Evolutionary conservation across 2,888 invertebrate genomes (phyloP), one percentile per base, ranked within the genome.

Genomic region (Archaeoteleia sp.): DNA sequence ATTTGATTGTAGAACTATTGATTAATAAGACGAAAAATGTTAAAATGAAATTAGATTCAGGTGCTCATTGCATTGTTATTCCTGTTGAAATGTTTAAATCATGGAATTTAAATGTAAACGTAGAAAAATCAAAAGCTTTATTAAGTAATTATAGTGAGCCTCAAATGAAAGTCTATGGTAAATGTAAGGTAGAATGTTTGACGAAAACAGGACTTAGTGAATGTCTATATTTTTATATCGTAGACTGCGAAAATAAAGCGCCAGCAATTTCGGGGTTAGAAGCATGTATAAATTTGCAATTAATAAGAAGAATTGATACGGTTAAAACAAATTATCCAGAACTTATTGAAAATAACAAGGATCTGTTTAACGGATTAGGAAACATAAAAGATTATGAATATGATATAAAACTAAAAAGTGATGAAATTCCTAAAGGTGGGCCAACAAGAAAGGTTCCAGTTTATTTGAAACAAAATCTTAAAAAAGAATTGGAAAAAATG

Each of bases 351-450:
- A 27, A 30, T 39, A 30, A 29, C 5, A 14, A 5, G 29, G 42
- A 43, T 39, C 13, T 45, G 7, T 72, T 72, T 42, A 51, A 67
- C 51, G 42, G 40, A 1, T 23, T 35, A 10, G 74, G 71, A 0
- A 55, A 58, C 32, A 43, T 77, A 8, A 37, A 51, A 23, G 53
- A 69, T 34, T 42, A 45, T 42, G 51, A 55, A 32, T 72, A 73
- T 53, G 45, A 65, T 1, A 72, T 74, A 6, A 55, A 70, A 49
- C 9, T 74, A 25, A 57, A 70, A 35, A 35, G 66, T 8, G 43
- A 70, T 35, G 63, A 48, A 13, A 29, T 13, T 49, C 61, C 55
- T 0, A 48, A 27, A 29, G 17, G 40, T 15, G 49, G 14, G n/a
- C 48, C 62, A 1, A 15, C 42, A 12, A 35, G 66, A 23, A 69